Conservation (phyloP, 2,888 invertebrate genomes). For the Pandemis cinnamomeana region DNA sequence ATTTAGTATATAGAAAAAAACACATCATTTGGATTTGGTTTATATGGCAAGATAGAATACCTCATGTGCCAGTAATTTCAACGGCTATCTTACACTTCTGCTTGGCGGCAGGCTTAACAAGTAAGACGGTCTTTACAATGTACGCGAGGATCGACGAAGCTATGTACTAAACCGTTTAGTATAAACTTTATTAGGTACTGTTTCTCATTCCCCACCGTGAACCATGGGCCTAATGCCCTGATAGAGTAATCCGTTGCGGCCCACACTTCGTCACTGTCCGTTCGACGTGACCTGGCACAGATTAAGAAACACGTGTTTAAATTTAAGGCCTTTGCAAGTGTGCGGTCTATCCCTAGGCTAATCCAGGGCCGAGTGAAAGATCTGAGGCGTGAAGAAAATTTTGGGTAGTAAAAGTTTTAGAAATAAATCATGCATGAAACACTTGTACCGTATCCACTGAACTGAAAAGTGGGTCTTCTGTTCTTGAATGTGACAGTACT, state of each 20-base stretch:
- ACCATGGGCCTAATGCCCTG: slow-evolving; percentile 40
- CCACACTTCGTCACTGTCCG: slow-evolving; percentile 77
- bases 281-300: slow-evolving; percentile 65
- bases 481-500: background rate
- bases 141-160: too few species aligned
- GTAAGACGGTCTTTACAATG: too few species aligned
- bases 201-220: slow-evolving; percentile 2
- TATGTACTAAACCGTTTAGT: background rate
- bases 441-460: background rate
- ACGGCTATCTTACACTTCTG: too few species aligned
- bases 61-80: too few species aligned
- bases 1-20: too few species aligned
- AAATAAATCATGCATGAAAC: background rate
- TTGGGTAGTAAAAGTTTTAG: background rate
- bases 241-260: slow-evolving; percentile 49
- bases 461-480: background rate
- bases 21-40: too few species aligned
- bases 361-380: slow-evolving; percentile 25
- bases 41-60: too few species aligned
- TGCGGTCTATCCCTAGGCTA: slow-evolving; percentile 19
- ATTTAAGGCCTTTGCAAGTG: slow-evolving; percentile 61
- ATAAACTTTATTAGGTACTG: slow-evolving; percentile 7
- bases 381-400: background rate
- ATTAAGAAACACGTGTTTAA: slow-evolving; percentile 76
- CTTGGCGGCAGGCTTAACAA: too few species aligned